Base-by-base conservation (phyloP, 2,797 vertebrate species). In the Arrhamphus sclerolepis region DNA sequence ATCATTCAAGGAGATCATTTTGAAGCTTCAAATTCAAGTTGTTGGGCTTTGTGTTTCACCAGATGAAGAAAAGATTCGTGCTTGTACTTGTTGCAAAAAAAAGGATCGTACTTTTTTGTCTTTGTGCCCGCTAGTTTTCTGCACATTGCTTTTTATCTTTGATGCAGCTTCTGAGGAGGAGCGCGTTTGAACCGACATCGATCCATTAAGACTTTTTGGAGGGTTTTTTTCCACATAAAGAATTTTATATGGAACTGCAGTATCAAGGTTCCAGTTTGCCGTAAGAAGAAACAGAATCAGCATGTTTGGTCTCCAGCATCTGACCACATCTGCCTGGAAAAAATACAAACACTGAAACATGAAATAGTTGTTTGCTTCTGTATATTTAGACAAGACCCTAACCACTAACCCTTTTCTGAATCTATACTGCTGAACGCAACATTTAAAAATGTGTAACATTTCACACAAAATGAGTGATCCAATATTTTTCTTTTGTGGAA, bases 31-130 rank as follows among this genome's bases (percentile, higher is more conserved):
- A 6, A 46, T 56, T 34, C 13, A 10, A 62, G 28, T 31, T 29
- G 20, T 19, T 63, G 28, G 11, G 48, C 41, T 62, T 56, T 19
- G 18, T 40, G 43, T 54, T 60, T 62, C 38, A 62, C 1, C 34
- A 31, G 9, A 2, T 28, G 2, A 42, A 55, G 7, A 44, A 38
- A 41, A 29, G 28, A 29, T 29, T 29, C 28, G 7, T 8, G 48
- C 29, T 50, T 44, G 22, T 9, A 5, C 20, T 22, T 20, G 39
- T 20, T 14, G 31, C 17, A 5, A 20, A 5, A 20, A n/a, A n/a
- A n/a, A n/a, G n/a, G n/a, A n/a, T n/a, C n/a, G n/a, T n/a, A n/a
- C n/a, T 7, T 9, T 41, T 39, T 42, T 13, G 34, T 43, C 3
- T 11, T 47, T 18, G 7, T 0, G 14, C 40, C 6, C 7, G 21